These are phyloP conservation scores for Zoanthus solanderi DNA, from an alignment of 92 coral and sea anemone genomes.

Conservation along the genomic window DNA sequence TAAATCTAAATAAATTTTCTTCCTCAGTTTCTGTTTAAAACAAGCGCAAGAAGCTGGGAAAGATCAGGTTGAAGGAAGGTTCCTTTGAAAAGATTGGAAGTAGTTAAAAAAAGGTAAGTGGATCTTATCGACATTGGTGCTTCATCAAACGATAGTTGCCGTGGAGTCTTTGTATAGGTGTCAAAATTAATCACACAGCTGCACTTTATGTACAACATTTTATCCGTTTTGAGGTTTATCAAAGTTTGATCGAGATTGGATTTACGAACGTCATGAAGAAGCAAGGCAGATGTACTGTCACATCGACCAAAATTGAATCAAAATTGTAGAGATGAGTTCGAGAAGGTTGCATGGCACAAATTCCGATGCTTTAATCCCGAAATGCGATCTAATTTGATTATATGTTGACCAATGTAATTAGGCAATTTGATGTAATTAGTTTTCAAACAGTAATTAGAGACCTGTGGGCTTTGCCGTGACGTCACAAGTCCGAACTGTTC, in stretches of 20 bases:
- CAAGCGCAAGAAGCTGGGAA: neutral
- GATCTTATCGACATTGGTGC: slow-evolving; percentile 14
- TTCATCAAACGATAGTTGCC: slow-evolving; percentile 43
- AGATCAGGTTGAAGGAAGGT: neutral
- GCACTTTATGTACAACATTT: neutral
- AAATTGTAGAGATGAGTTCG: neutral
- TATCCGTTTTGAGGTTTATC: slow-evolving; percentile 13
- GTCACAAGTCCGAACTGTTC: slow-evolving; percentile 35
- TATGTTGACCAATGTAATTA: slow-evolving; percentile 72
- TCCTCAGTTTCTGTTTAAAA: neutral
- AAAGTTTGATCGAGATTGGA: neutral
- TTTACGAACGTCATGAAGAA: neutral
- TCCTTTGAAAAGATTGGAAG: neutral
- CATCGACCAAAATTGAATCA: neutral
- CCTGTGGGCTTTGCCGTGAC: slow-evolving; percentile 50
- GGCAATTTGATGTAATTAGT: slow-evolving; percentile 66
- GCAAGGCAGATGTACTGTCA: neutral
- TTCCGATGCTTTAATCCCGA: slow-evolving; percentile 46
- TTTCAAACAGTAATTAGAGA: slow-evolving; percentile 65
- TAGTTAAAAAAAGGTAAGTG: slow-evolving; percentile 22
- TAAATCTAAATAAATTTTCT: neutral
- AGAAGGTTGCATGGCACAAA: slow-evolving; percentile 28
- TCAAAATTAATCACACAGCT: slow-evolving; percentile 24
- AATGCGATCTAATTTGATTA: slow-evolving; percentile 81
- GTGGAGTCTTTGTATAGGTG: slow-evolving; percentile 31